phyloP scores from a whole-genome alignment of 1,140 invertebrate species.

The Arctopsyche grandis region DNA sequence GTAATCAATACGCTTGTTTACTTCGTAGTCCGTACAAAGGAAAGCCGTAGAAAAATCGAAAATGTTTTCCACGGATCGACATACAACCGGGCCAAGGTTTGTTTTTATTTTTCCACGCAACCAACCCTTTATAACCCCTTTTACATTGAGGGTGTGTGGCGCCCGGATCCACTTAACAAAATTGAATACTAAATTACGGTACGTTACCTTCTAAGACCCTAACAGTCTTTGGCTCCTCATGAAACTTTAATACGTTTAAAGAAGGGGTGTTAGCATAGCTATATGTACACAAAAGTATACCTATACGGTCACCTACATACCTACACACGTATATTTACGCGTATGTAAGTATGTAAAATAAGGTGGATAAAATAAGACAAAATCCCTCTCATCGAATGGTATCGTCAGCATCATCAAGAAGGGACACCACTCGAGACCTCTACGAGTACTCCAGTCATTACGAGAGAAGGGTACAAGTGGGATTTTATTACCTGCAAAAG shows the following conservation, averaged over 20 bases:
- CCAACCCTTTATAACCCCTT: not conserved
- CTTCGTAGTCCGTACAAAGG: no score
- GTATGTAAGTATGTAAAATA: not conserved
- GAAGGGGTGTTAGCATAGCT: not conserved
- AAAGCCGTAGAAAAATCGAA: no score
- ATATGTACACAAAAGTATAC: no score
- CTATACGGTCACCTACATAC: no score
- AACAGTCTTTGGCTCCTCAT: slow-evolving; percentile 16
- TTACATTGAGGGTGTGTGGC: slow-evolving; percentile 1
- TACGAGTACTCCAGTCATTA: not conserved
- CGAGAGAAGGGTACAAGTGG: slow-evolving; percentile 24
- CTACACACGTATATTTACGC: not conserved
- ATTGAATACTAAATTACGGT: slow-evolving; percentile 48
- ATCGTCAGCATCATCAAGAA: slow-evolving; percentile 17
- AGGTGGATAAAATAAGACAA: slow-evolving; percentile 7
- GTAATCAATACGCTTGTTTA: not conserved
- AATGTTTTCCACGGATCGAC: not conserved
- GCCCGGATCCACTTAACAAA: slow-evolving; percentile 40
- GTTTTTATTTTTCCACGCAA: not conserved
- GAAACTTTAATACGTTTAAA: slow-evolving; percentile 24
- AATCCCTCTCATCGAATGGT: not conserved
- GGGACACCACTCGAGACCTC: slow-evolving; percentile 9
- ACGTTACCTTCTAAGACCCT: slow-evolving; percentile 5
- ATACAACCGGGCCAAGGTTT: not conserved
- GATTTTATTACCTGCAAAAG: not conserved